phyloP scores from a whole-genome alignment of 2,797 vertebrate species.

The Pseudocheirus occidentalis region DNA sequence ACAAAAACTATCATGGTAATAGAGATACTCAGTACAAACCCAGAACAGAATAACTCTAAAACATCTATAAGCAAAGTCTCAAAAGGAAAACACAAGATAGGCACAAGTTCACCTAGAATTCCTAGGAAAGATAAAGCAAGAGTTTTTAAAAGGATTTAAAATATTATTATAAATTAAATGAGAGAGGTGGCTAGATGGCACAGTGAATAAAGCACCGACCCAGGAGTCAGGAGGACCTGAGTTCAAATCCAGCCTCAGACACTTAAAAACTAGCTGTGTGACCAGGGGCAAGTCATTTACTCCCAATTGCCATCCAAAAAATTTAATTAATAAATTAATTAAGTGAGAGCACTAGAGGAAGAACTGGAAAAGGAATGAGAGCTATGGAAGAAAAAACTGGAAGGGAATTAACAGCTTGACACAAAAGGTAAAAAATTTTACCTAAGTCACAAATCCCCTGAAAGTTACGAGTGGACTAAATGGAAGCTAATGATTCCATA shows the following conservation, averaged over 20 bases:
- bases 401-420: not conserved
- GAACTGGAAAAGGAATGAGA: not conserved
- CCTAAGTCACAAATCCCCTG: not conserved
- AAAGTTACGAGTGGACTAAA: not conserved
- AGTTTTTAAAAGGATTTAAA: not conserved
- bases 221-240: too few relatives aligned
- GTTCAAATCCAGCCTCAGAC: too few relatives aligned
- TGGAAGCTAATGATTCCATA: not conserved
- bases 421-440: not conserved
- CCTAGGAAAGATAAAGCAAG: not conserved
- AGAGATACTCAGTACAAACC: not conserved
- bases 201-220: too few relatives aligned
- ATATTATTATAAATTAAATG: not conserved
- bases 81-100: not conserved
- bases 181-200: too few relatives aligned
- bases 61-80: not conserved
- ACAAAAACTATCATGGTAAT: not conserved
- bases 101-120: not conserved
- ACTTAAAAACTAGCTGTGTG: too few relatives aligned
- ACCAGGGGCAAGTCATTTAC: too few relatives aligned
- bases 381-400: not conserved
- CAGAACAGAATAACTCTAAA: not conserved
- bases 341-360: not conserved
- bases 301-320: too few relatives aligned
- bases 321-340: too few relatives aligned